phyloP scores from a whole-genome alignment of 23 tunicate genomes.

The Styela clava region DNA sequence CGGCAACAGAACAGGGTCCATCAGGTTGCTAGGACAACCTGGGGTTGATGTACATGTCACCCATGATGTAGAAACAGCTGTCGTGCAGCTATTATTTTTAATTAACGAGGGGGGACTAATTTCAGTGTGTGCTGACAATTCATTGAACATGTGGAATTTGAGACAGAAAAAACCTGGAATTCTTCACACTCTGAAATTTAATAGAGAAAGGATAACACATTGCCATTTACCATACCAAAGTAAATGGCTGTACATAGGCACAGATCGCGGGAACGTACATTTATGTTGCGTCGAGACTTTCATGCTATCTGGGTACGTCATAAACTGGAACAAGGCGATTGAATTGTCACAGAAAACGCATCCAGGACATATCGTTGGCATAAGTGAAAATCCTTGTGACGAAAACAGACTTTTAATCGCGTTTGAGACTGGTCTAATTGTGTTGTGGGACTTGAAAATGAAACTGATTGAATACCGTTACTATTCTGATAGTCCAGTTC shows the following conservation, averaged over 20 bases:
- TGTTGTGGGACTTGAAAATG: constrained; percentile 66
- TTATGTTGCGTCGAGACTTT: constrained; percentile 66
- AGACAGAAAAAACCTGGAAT: constrained; percentile 74
- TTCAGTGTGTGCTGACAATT: constrained; percentile 78
- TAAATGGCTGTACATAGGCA: constrained; percentile 83
- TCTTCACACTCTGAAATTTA: constrained; percentile 74
- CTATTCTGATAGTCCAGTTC: constrained; percentile 39
- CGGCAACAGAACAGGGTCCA: constrained; percentile 48
- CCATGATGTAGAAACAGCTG: constrained; percentile 54
- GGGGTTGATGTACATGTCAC: constrained; percentile 66
- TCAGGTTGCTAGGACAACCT: constrained; percentile 68
- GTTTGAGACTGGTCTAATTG: constrained; percentile 52
- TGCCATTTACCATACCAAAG: constrained; percentile 61
- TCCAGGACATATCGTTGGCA: constrained; percentile 67
- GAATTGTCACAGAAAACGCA: constrained; percentile 77
- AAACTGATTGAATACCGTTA: constrained; percentile 43
- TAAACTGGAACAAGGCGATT: constrained; percentile 90
- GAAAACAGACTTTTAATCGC: constrained; percentile 57
- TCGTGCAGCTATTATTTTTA: constrained; percentile 59
- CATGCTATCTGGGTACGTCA: constrained; percentile 73
- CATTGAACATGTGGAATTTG: constrained; percentile 85
- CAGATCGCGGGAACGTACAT: constrained; percentile 71
- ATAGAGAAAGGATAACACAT: constrained; percentile 68
- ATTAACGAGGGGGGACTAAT: constrained; percentile 82
- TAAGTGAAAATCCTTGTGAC: constrained; percentile 72